Base-by-base conservation (phyloP, 2,113 vertebrate species). In the Microcebus griseorufus region DNA sequence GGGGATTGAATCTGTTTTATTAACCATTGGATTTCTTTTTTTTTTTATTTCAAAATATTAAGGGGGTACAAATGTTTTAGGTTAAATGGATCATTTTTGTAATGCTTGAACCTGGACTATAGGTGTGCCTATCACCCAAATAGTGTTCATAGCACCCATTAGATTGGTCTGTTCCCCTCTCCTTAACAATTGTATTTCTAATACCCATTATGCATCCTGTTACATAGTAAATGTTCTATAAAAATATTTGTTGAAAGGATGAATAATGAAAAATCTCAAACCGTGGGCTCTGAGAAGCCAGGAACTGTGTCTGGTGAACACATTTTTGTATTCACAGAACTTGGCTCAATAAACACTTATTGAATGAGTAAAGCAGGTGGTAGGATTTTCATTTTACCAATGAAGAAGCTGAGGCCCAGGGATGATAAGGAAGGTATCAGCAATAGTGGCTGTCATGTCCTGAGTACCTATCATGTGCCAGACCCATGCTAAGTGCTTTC, bases 341-440 rank as follows among this genome's bases (percentile, higher is more conserved):
- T 76, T 93, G 93, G 81, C 65, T 87, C 51, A 23, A 73, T 80
- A 83, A 65, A 81, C 84, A 48, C 84, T 78, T 90, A 51, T 72
- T 37, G 62, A 92, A 87, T 93, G 81, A 88, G 51, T 70, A 95
- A 87, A 95, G 84, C 88, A 87, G 84, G 80, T 48, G 67, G 48
- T 39, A 39, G 75, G 62, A 67, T 48, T 81, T 72, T 78, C 9
- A 92, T 70, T 85, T 89, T 23, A 48, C 75, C 67, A 70, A 0
- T 62, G 90, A 69, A 48, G 48, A 79, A 18, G n/a, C 76, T 23
- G 58, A 97, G 39, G 81, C 48, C 34, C 48, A 39, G 55, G 27
- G n/a, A 58, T 37, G 58, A 60, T 3, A 48, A 70, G 45, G 65
- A 80, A 75, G 84, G 27, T 9, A 62, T 51, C 5, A 51, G 27